A percentile compares a stretch with the other conserved stretches of the same genome.
Evolutionary conservation across 2,113 vertebrate species (phyloP).

Genomic region (Gambusia affinis): DNA sequence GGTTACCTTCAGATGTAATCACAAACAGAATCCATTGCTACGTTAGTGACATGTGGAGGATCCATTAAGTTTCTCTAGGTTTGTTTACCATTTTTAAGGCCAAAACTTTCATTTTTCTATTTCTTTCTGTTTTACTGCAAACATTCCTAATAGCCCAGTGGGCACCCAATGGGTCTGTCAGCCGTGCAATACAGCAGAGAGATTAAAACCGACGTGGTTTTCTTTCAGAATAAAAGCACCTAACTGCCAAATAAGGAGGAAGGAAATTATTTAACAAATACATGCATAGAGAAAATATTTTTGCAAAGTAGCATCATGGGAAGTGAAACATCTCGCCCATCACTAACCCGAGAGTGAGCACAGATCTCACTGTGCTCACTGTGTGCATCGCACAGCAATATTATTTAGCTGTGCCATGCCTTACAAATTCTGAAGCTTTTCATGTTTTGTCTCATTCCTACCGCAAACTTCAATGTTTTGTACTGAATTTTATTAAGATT

Average conservation of each 20-base stretch:
- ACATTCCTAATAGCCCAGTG: conserved; percentile 51
- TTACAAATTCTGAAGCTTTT: neutral
- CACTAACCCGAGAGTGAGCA: neutral
- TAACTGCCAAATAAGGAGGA: conserved; percentile 16
- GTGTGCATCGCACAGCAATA: neutral
- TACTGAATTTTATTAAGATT: neutral
- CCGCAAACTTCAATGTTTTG: neutral
- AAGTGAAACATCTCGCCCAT: neutral
- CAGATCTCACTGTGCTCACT: neutral
- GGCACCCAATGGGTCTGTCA: conserved; percentile 13
- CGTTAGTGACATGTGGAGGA: neutral
- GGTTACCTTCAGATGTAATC: conserved; percentile 62
- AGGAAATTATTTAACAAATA: neutral
- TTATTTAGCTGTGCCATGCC: neutral
- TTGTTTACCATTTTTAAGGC: conserved; percentile 7
- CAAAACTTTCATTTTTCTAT: neutral
- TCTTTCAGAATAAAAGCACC: neutral
- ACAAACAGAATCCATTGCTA: conserved; percentile 53
- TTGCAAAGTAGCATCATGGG: neutral
- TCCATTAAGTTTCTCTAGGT: conserved; percentile 19
- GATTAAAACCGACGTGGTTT: conserved; percentile 15
- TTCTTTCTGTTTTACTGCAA: conserved; percentile 42
- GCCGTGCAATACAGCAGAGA: neutral
- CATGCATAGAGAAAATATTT: conserved; percentile 7
- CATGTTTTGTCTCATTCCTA: neutral